Percentiles rank a stretch among this genome's conserved stretches.
These are phyloP conservation scores for Phalacrocorax brasilianus DNA, from an alignment of 2,113 vertebrate species.

Conservation along the genomic window DNA sequence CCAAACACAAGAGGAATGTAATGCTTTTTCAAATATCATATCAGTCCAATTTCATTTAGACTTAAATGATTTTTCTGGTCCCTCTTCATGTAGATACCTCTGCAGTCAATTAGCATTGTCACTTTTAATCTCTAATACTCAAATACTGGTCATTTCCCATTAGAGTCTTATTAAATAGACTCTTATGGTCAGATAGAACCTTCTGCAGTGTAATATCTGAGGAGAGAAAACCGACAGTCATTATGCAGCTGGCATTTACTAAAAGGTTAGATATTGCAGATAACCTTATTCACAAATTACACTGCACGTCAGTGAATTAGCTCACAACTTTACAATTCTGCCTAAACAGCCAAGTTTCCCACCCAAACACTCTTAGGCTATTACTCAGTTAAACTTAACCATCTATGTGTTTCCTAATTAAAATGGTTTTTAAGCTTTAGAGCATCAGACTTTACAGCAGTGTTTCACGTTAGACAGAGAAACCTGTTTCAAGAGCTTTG, in stretches of 20 bases:
- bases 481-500: background rate
- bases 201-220: conserved; percentile 78
- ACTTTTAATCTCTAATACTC: conserved; percentile 92
- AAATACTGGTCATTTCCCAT: conserved; percentile 93
- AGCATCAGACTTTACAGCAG: background rate
- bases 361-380: background rate
- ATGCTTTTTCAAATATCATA: conserved; percentile 84
- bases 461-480: background rate
- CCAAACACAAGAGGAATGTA: conserved; percentile 68
- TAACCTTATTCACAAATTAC: conserved; percentile 90
- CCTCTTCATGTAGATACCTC: conserved; percentile 87
- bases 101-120: conserved; percentile 95
- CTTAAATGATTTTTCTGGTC: conserved; percentile 92
- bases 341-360: background rate
- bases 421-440: background rate
- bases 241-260: conserved; percentile 94
- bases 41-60: conserved; percentile 94
- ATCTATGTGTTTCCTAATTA: conserved; percentile 17
- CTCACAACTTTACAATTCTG: conserved; percentile 11
- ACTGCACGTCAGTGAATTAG: conserved; percentile 77
- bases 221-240: conserved; percentile 82
- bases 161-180: conserved; percentile 88
- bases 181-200: conserved; percentile 84
- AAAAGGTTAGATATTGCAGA: conserved; percentile 85
- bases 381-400: background rate